Evolutionary conservation across 2,888 invertebrate species (phyloP).

Genomic region (Oxytorus armatus): DNA sequence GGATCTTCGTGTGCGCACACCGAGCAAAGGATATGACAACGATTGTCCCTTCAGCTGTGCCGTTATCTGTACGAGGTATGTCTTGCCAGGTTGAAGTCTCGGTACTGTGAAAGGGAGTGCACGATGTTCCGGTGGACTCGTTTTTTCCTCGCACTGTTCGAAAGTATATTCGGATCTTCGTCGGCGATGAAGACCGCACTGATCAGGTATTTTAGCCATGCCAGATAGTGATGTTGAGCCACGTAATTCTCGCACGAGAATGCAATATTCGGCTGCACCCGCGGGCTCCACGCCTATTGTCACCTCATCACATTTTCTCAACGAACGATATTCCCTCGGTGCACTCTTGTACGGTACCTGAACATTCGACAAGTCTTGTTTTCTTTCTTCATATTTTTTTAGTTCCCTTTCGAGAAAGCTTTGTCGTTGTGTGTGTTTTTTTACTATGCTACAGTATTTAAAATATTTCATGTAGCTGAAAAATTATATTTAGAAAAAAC

Average conservation of each 20-base stretch:
- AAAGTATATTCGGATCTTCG: constrained; percentile 78
- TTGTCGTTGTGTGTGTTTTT: neutral
- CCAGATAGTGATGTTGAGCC: constrained; percentile 72
- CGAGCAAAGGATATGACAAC: constrained; percentile 78
- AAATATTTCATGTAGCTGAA: too few relatives aligned
- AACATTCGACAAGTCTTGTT: constrained; percentile 41
- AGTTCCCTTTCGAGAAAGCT: too few relatives aligned
- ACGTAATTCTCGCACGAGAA: constrained; percentile 77
- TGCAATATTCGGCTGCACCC: constrained; percentile 79
- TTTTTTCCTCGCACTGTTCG: constrained; percentile 79
- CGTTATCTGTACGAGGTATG: constrained; percentile 79
- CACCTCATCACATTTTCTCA: constrained; percentile 78
- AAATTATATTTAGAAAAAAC: too few relatives aligned
- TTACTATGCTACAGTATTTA: too few relatives aligned
- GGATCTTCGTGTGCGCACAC: constrained; percentile 77
- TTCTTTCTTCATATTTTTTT: constrained; percentile 3
- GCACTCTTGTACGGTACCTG: constrained; percentile 76
- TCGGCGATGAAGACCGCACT: constrained; percentile 79
- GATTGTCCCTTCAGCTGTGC: constrained; percentile 78
- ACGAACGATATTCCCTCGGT: constrained; percentile 77
- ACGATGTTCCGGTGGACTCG: constrained; percentile 73
- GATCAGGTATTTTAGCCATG: constrained; percentile 76
- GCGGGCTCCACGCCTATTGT: constrained; percentile 80
- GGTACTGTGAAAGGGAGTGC: constrained; percentile 77
- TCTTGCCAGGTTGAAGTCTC: constrained; percentile 78